Evolutionary conservation across 2,888 invertebrate species (phyloP).

Genomic region (Drosophila austrosaltans): DNA sequence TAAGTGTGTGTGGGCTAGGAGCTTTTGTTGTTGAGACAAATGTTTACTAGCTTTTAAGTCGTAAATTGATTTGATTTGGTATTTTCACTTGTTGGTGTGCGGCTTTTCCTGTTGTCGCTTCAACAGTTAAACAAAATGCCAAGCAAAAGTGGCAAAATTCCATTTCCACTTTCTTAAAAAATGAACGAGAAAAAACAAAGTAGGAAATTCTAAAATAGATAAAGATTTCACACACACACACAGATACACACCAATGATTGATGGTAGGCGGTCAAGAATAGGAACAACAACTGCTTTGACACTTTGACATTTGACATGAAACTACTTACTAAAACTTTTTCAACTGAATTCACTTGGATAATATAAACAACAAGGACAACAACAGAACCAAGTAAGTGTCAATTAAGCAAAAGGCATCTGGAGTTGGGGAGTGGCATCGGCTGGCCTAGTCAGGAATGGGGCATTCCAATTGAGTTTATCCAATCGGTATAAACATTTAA

Average conservation of each 20-base stretch:
- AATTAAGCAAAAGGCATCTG: conserved; percentile 57
- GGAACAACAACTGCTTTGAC: conserved; percentile 43
- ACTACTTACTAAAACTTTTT: conserved; percentile 38
- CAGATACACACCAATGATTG: conserved; percentile 22
- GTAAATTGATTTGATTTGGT: conserved; percentile 67
- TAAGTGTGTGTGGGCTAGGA: neutral
- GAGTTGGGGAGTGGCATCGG: neutral
- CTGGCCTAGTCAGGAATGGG: neutral
- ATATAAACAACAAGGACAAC: conserved; percentile 31
- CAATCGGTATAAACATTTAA: conserved; percentile 31
- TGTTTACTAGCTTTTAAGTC: conserved; percentile 64
- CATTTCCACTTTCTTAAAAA: conserved; percentile 27
- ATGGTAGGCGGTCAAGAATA: conserved; percentile 34
- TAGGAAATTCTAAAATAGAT: conserved; percentile 13
- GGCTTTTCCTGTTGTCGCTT: conserved; percentile 32
- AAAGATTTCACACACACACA: conserved; percentile 15
- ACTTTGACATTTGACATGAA: conserved; percentile 64
- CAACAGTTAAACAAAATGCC: conserved; percentile 29
- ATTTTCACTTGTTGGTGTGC: conserved; percentile 35
- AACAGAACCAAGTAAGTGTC: conserved; percentile 48
- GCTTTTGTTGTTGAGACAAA: conserved; percentile 48
- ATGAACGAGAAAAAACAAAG: conserved; percentile 4
- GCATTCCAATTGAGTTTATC: conserved; percentile 18
- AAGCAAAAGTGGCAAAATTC: conserved; percentile 49
- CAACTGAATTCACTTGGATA: conserved; percentile 32